phyloP scores from a whole-genome alignment of 2,113 vertebrate species.

The Petrocephalus microphthalmus region DNA sequence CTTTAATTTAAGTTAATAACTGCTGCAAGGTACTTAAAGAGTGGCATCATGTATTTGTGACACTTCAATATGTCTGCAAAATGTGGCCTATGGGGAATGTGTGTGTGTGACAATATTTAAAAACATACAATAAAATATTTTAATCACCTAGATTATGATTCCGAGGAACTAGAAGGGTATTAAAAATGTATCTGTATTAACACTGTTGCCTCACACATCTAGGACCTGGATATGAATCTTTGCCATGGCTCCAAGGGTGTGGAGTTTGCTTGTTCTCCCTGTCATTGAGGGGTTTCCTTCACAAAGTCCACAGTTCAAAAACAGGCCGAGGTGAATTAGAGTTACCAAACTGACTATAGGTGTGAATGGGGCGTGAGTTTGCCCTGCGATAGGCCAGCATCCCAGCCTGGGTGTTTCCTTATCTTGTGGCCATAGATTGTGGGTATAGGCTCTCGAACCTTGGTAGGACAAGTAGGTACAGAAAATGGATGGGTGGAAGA shows the following conservation, averaged over 20 bases:
- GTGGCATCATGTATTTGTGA: neutral
- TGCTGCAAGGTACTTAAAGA: neutral
- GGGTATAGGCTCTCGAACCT: too few species aligned
- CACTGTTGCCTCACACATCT: neutral
- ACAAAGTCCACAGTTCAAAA: neutral
- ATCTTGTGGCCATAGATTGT: too few species aligned
- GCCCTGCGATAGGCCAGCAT: too few species aligned
- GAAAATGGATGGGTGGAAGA: too few species aligned
- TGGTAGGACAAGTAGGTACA: too few species aligned
- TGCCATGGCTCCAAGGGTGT: neutral
- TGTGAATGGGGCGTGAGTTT: neutral
- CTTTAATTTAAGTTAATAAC: too few species aligned
- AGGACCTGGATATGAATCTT: neutral
- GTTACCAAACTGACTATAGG: neutral
- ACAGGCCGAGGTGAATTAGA: neutral
- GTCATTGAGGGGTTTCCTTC: neutral
- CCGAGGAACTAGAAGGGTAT: neutral
- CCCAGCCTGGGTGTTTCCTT: too few species aligned
- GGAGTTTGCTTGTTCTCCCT: neutral
- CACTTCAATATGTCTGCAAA: neutral
- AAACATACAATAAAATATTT: neutral
- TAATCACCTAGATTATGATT: too few species aligned
- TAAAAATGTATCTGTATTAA: neutral
- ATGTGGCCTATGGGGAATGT: neutral
- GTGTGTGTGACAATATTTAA: neutral